Evolutionary conservation across 2,797 vertebrate genomes (phyloP), one percentile per base, ranked within the genome.

Genomic region (Acanthurus leucopareius): DNA sequence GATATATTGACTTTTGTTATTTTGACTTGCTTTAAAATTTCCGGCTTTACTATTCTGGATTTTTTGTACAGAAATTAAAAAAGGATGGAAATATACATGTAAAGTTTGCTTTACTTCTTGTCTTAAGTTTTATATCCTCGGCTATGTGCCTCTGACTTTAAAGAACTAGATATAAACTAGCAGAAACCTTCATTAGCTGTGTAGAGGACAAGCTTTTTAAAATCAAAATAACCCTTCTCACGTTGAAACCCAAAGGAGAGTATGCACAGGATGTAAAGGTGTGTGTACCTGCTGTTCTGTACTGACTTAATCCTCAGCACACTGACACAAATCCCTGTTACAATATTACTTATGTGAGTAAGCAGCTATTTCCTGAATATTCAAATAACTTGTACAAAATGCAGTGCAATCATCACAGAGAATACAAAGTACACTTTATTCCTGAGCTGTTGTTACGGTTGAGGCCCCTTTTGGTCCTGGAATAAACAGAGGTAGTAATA

Each of bases 401-500:
- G n/a, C 20, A 54, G n/a, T 65, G 59, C 51, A 47, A 14, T 7
- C 1, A 16, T 13, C 51, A 69, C 49, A 77, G 49, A 48, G 16
- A 52, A 38, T 32, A 19, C 16, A 10, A 40, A 54, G 32, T 7
- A 35, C 49, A 42, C 63, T 28, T 51, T 68, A 13, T 42, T 40
- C 44, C 51, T 13, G 56, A 59, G 59, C 62, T 59, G 73, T 53
- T 69, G 58, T 72, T 65, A 7, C 0, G 45, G 45, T 16, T 1
- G 22, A 47, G 56, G 44, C 58, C 28, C 44, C 44, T 70, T 47
- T 32, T 35, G 64, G 68, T 35, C 28, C 38, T 28, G 56, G 52
- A 69, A 19, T 40, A 66, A 65, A 32, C 69, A 25, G 16, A 79
- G 20, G 68, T 60, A 16, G 56, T 63, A 38, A 66, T 75, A 32